These are phyloP conservation scores for Abrostola triplasia DNA, from an alignment of 2,888 invertebrate species.

Conservation along the genomic window DNA sequence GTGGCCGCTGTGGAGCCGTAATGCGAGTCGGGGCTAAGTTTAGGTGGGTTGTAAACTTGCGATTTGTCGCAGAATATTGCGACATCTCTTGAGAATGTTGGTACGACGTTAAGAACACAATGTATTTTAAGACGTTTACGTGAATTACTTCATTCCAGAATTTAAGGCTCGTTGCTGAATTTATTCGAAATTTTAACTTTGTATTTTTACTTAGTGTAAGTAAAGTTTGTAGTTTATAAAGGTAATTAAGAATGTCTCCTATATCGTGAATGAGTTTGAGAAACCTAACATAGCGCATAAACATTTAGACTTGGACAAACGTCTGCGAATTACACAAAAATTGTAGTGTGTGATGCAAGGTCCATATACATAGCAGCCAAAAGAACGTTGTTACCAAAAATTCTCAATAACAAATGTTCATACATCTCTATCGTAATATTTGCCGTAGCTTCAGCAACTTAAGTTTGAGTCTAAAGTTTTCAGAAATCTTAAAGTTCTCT, in stretches of 20 bases:
- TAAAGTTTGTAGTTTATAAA: neutral
- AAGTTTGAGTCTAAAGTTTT: conserved; percentile 32
- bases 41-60: conserved; percentile 40
- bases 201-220: neutral
- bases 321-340: too few species aligned
- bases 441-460: conserved; percentile 17
- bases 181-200: neutral
- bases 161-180: too few species aligned
- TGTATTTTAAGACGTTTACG: conserved; percentile 1
- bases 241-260: too few species aligned
- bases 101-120: neutral
- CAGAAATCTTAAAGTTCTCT: conserved; percentile 33
- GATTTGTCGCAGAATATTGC: conserved; percentile 46
- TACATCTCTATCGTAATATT: conserved; percentile 6
- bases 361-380: too few species aligned
- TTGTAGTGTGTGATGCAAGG: too few species aligned
- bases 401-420: neutral
- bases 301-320: too few species aligned
- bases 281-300: too few species aligned
- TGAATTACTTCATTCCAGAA: neutral
- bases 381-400: neutral
- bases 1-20: conserved; percentile 46
- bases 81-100: neutral
- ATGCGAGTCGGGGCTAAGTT: conserved; percentile 38
- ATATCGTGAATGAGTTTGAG: too few species aligned